Evolutionary conservation across 2,797 vertebrate genomes (phyloP).

Genomic region (Anguilla obscura): DNA sequence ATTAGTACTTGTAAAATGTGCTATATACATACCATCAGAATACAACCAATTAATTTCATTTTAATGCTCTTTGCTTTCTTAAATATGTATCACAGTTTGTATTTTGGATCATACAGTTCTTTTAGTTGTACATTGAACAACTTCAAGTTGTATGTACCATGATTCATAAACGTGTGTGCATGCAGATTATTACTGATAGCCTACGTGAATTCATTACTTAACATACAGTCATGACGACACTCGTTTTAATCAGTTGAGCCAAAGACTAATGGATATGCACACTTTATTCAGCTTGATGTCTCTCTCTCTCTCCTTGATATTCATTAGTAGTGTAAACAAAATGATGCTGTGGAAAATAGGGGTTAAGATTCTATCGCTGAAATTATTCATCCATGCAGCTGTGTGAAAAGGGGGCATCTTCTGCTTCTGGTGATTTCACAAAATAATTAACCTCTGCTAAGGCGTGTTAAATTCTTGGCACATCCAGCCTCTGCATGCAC

Average conservation of each 20-base stretch:
- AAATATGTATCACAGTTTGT: not conserved
- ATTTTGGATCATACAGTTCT: not conserved
- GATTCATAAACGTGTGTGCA: not conserved
- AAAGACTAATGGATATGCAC: not conserved
- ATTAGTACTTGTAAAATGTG: conserved; percentile 14
- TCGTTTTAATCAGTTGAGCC: not conserved
- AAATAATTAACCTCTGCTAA: conserved; percentile 65
- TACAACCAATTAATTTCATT: not conserved
- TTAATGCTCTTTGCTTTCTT: not conserved
- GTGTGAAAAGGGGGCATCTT: conserved; percentile 53
- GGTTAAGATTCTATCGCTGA: conserved; percentile 66
- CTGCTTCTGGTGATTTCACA: conserved; percentile 57
- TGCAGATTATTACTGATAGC: no score
- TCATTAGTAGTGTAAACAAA: conserved; percentile 69
- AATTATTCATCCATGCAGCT: conserved; percentile 61
- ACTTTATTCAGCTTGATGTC: not conserved
- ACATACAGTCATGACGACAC: not conserved
- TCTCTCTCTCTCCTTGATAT: conserved; percentile 39
- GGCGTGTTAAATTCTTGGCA: conserved; percentile 51
- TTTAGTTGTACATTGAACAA: not conserved
- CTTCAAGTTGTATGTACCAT: not conserved
- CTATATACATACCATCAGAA: not conserved
- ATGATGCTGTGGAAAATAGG: conserved; percentile 52
- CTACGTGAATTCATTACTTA: not conserved
- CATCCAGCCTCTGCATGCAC: conserved; percentile 46